Percentiles rank a stretch among this genome's conserved stretches.
Evolutionary conservation across 2,888 invertebrate genomes (phyloP).

Genomic region (Cryptocheilus praepositus): DNA sequence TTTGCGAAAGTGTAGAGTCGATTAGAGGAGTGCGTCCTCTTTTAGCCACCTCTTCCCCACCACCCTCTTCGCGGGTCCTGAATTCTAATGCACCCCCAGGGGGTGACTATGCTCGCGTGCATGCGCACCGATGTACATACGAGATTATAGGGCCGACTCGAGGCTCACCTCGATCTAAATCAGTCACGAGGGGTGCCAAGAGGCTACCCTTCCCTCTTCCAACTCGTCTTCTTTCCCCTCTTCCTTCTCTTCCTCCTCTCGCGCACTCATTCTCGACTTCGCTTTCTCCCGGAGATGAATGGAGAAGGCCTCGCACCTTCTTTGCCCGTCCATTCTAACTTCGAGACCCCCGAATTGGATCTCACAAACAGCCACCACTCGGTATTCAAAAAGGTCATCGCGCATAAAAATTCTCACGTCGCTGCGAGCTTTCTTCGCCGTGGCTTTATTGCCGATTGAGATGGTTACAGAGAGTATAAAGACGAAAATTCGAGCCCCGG

Average conservation of each 20-base stretch:
- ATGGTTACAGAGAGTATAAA: too few species aligned
- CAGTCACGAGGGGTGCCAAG: slow-evolving; percentile 55
- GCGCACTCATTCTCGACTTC: not conserved
- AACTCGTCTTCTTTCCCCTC: not conserved
- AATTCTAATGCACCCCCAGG: slow-evolving; percentile 42
- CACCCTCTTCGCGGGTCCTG: slow-evolving; percentile 2
- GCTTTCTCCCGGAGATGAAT: not conserved
- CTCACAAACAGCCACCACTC: too few species aligned
- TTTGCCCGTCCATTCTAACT: not conserved
- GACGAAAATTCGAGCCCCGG: too few species aligned
- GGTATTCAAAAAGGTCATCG: too few species aligned
- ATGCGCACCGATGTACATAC: slow-evolving; percentile 52
- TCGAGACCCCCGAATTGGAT: too few species aligned
- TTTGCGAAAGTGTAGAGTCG: too few species aligned
- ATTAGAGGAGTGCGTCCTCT: not conserved
- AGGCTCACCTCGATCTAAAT: slow-evolving; percentile 62
- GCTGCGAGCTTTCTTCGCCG: not conserved
- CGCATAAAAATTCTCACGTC: too few species aligned
- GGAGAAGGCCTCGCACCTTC: not conserved
- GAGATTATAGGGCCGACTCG: slow-evolving; percentile 65
- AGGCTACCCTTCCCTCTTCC: slow-evolving; percentile 1
- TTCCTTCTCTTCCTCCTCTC: not conserved
- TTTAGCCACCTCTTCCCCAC: not conserved
- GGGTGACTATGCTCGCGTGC: slow-evolving; percentile 61
- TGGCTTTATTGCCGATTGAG: too few species aligned